Evolutionary conservation across 1,140 invertebrate genomes (phyloP), one percentile per base, ranked within the genome.

Genomic region (Drosophila yakuba): DNA sequence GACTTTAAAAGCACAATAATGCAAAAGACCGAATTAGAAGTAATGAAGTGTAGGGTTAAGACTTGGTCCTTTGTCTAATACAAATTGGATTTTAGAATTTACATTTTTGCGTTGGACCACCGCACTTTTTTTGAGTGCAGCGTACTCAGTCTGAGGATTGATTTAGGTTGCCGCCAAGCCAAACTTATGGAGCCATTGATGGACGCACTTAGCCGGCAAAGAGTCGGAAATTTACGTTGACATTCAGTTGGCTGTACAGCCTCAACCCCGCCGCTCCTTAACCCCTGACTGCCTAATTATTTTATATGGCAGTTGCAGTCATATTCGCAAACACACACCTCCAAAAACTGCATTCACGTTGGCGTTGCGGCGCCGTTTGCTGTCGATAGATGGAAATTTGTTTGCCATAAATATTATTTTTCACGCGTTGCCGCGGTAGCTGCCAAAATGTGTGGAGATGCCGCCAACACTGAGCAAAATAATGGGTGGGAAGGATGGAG

Each of bases 351-450:
- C 78, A 71, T 58, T 61, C 48, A 64, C 68, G 78, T 81, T 75
- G 78, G 78, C 78, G 80, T 62, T 50, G 80, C 77, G 67, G 67
- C 79, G 78, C 57, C 74, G 56, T 69, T 83, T 74, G 63, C 83
- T 83, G 83, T 86, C 83, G 83, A 86, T 86, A 58, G 66, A 77
- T 77, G 80, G 82, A 88, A 88, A 88, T 88, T 88, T 88, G 84
- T 89, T 89, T 89, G 84, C 84, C 83, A 89, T 89, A 88, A 89
- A 89, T 88, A 89, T 88, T 81, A 61, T 74, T 85, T 85, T 85
- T 85, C 81, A 80, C 78, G 81, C 81, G 74, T 60, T 80, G 71
- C 74, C 61, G 76, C 83, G 63, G 83, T 86, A 86, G 82, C 82
- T 75, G 82, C 78, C 63, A 57, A 63, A 62, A 55, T n/a, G 28